A percentile compares a stretch with the other conserved stretches of the same genome.
Evolutionary conservation across 2,113 vertebrate genomes (phyloP).

Genomic region (Ictidomys tridecemlineatus): DNA sequence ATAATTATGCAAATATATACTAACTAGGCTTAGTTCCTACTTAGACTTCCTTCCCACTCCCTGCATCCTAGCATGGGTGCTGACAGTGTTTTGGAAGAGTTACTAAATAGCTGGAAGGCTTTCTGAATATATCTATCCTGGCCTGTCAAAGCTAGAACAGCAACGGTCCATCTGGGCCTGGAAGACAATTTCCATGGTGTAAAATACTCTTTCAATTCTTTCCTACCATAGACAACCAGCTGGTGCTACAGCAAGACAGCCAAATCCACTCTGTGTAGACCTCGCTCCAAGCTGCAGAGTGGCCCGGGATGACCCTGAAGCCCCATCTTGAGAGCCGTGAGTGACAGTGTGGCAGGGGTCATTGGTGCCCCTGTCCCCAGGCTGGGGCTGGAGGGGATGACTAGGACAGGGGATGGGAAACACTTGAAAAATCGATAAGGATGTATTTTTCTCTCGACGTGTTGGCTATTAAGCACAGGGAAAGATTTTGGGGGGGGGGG

Average conservation of each 20-base stretch:
- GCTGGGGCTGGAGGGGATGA: background rate
- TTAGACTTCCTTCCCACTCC: slow-evolving; percentile 84
- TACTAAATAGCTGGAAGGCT: slow-evolving; percentile 86
- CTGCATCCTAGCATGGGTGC: slow-evolving; percentile 81
- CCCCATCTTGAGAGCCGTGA: background rate
- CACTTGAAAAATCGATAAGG: background rate
- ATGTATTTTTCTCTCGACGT: slow-evolving; percentile 54
- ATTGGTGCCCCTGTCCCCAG: accelerated
- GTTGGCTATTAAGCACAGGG: slow-evolving; percentile 56
- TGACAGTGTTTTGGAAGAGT: slow-evolving; percentile 86
- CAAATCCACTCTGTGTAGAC: slow-evolving; percentile 76
- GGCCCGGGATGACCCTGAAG: slow-evolving; percentile 79
- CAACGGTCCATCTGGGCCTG: slow-evolving; percentile 85
- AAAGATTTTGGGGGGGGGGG: background rate
- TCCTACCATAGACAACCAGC: slow-evolving; percentile 83
- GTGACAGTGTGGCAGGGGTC: background rate
- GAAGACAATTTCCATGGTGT: slow-evolving; percentile 85
- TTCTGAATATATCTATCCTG: slow-evolving; percentile 86
- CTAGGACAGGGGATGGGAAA: background rate
- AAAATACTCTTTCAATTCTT: slow-evolving; percentile 85
- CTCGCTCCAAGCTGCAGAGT: slow-evolving; percentile 65
- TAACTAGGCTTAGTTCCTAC: slow-evolving; percentile 83
- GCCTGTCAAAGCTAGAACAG: slow-evolving; percentile 86
- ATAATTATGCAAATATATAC: slow-evolving; percentile 86
- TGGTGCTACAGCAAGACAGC: slow-evolving; percentile 80